Evolutionary conservation across 2,888 invertebrate species (phyloP).

Genomic region (Calephelis perditalis): DNA sequence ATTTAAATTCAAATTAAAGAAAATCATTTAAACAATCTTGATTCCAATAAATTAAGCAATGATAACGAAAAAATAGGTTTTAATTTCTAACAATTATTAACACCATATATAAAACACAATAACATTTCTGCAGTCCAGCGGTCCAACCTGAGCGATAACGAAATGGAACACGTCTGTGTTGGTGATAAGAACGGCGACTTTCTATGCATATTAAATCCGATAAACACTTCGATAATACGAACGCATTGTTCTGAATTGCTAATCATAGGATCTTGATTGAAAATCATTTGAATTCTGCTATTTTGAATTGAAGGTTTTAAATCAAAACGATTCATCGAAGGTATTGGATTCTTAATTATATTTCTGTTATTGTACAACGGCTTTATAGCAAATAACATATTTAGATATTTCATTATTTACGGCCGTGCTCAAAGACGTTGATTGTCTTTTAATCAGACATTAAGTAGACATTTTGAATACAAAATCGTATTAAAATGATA

Average conservation of each 20-base stretch:
- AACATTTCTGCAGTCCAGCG: conserved; percentile 52
- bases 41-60: too few relatives aligned
- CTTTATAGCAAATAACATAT: too few relatives aligned
- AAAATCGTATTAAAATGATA: too few relatives aligned
- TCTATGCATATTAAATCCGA: conserved; percentile 74
- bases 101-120: conserved; percentile 65
- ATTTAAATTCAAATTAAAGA: too few relatives aligned
- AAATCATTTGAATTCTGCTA: conserved; percentile 37
- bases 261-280: conserved; percentile 71
- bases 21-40: too few relatives aligned
- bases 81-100: too few relatives aligned
- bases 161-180: conserved; percentile 56
- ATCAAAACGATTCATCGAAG: conserved; percentile 6
- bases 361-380: too few relatives aligned
- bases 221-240: conserved; percentile 58
- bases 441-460: too few relatives aligned
- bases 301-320: conserved; percentile 7
- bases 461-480: too few relatives aligned
- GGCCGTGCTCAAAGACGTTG: too few relatives aligned
- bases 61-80: too few relatives aligned
- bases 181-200: conserved; percentile 62
- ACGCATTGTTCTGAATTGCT: conserved; percentile 54
- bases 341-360: neutral
- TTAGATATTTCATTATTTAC: too few relatives aligned
- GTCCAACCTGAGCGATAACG: conserved; percentile 56